Evolutionary conservation across 37 sponge, comb jelly and placozoan species (phyloP), one percentile per base, ranked within the genome.

Genomic region (Sycon ciliatum): DNA sequence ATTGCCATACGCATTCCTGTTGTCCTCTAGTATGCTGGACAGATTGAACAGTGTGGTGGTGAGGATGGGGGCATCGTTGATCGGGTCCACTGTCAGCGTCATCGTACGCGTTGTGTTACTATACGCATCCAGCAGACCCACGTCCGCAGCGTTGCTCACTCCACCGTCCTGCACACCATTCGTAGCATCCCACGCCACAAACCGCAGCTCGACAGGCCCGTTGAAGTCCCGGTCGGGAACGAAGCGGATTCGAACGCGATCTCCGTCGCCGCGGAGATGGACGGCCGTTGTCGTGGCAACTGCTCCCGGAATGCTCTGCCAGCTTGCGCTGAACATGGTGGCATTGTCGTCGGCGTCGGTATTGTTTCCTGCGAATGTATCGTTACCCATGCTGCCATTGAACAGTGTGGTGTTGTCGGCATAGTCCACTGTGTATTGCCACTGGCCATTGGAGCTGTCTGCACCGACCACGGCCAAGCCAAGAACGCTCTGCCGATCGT

Each of bases 41-140:
- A 89, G 76, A 33, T 71, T 67, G 32, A 84, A 74, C 18, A 80
- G 70, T 24, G 36, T 23, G 35, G 79, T 72, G n/a, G 62, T 62
- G 9, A 90, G 57, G 5, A 90, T 22, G 24, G 93, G 93, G 24
- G 88, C 93, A 79, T 92, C 88, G 55, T 92, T 92, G 18, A 84
- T 77, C 27, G 72, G 75, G 1, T 34, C 38, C 4, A 92, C 79
- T 36, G 3, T 68, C 28, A 84, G 68, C 0, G 29, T 78, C 32
- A 84, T 31, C 0, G 54, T 54, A 29, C 73, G 68, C 1, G 39
- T 20, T 3, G 66, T 62, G 26, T 64, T 57, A 34, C 93, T 92
- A 69, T 57, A 92, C 3, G 93, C 55, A 27, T 84, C 93, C 68
- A 39, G 83, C 1, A 18, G 56, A 4, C 83, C 79, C 0, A 46